Evolutionary conservation across 2,797 vertebrate genomes (phyloP), one percentile per base, ranked within the genome.

Genomic region (Sebastes wilsoni): DNA sequence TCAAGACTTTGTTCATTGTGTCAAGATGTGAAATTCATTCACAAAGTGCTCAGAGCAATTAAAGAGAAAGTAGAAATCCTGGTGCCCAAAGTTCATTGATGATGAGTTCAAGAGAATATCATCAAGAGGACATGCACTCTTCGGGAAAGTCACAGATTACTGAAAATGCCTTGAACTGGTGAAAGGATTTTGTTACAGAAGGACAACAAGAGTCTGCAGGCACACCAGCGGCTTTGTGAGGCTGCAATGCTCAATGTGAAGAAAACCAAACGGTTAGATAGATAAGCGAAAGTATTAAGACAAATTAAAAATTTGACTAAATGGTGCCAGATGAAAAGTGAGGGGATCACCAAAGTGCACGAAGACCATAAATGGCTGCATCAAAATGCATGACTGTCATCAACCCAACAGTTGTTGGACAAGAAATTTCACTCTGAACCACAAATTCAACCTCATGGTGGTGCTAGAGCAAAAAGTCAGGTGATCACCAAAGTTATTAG

Each of bases 81-180:
- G 52, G 18, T 28, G 34, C 8, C 2, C n/a, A 28, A 67, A 34
- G 36, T 22, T 30, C 22, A 67, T 9, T 9, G 66, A 55, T 1
- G 64, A 58, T 13, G 70, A 83, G 28, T 72, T 82, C 72, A 88
- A 77, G 73, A 77, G 52, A 74, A 59, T 8, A 58, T 12, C 59
- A 81, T 64, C 36, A 73, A 78, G 58, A 77, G 42, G 60, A 60
- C 4, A 8, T 16, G 27, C 5, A 64, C 8, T 49, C 49, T 32
- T 70, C 22, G 7, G 49, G 23, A 68, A 69, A 66, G 83, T 66
- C 23, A 66, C 4, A 64, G 58, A 74, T 34, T 62, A 85, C 6
- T 62, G 23, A 69, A 70, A 80, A 76, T 20, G 23, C 11, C 34
- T 28, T 70, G 25, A 82, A 62, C 12, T 56, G 22, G 34, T 58